Conservation (phyloP, 2,797 vertebrate species). For the Pangasius krempfi region DNA sequence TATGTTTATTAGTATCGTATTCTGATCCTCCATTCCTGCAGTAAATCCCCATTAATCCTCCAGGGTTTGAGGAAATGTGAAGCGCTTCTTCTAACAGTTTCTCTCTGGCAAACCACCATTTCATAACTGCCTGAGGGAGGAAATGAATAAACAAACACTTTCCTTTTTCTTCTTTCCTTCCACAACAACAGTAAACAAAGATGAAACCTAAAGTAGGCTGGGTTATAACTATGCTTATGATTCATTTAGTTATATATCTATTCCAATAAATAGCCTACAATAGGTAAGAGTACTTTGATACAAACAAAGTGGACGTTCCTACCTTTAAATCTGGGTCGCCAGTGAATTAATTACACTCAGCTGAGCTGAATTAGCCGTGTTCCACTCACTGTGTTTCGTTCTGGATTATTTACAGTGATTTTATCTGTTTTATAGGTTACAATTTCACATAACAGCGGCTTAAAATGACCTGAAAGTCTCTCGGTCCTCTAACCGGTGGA, state of each 20-base stretch:
- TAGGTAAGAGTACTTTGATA: background rate
- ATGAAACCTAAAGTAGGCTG: background rate
- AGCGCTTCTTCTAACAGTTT: conserved; percentile 46
- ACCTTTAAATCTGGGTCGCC: background rate
- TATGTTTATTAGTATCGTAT: conserved; percentile 67
- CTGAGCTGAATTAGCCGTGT: background rate
- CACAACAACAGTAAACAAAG: background rate
- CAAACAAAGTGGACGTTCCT: background rate
- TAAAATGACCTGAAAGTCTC: background rate
- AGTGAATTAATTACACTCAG: background rate
- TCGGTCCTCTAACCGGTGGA: background rate
- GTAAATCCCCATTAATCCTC: conserved; percentile 67
- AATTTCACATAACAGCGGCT: background rate
- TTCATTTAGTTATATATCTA: background rate
- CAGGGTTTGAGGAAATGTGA: conserved; percentile 66
- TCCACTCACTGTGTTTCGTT: too few species aligned
- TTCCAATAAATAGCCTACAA: background rate
- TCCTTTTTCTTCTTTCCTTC: too few species aligned
- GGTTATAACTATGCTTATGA: background rate
- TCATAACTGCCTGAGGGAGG: conserved; percentile 9
- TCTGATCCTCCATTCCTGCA: conserved; percentile 66
- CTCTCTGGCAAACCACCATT: conserved; percentile 49
- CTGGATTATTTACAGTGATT: background rate
- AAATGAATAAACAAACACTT: conserved; percentile 16
- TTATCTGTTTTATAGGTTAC: background rate